Conservation (phyloP, 2,888 invertebrate genomes). For the Cheilosia pagana region DNA sequence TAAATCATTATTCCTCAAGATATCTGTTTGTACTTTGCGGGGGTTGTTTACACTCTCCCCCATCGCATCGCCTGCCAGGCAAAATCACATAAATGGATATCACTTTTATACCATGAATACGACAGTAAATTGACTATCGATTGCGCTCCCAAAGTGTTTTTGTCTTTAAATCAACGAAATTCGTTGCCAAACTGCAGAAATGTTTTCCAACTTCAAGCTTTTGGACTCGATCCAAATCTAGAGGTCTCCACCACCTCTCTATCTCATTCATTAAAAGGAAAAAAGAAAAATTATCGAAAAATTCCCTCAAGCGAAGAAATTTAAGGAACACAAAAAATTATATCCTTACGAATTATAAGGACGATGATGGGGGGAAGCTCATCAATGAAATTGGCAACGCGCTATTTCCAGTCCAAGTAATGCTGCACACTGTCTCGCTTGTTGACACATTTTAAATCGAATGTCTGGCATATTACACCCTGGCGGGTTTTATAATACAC, state of each 20-base stretch:
- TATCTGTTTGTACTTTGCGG: constrained; percentile 15
- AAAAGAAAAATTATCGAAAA: constrained; percentile 16
- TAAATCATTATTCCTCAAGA: constrained; percentile 14
- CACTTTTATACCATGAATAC: constrained; percentile 8
- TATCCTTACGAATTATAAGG: background rate
- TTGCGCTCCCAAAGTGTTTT: constrained; percentile 56
- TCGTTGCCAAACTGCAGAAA: constrained; percentile 50
- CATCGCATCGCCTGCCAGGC: background rate
- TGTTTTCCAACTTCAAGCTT: constrained; percentile 43
- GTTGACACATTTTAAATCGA: constrained; percentile 26
- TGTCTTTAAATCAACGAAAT: constrained; percentile 51
- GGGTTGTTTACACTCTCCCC: constrained; percentile 16
- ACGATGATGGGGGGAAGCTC: background rate
- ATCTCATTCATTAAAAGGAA: constrained; percentile 23
- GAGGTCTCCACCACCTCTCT: constrained; percentile 5
- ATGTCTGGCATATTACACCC: background rate
- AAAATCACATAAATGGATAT: constrained; percentile 27
- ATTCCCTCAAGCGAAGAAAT: background rate
- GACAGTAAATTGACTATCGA: constrained; percentile 59
- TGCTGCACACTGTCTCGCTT: constrained; percentile 6
- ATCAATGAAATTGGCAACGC: constrained; percentile 44
- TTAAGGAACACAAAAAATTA: background rate
- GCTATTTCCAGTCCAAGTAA: constrained; percentile 38
- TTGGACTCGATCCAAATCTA: constrained; percentile 53
- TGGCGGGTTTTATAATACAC: background rate